Evolutionary conservation across 35 echinoderm and acorn worm genomes (phyloP), one percentile per base, ranked within the genome.

Genomic region (Antedon bifida): DNA sequence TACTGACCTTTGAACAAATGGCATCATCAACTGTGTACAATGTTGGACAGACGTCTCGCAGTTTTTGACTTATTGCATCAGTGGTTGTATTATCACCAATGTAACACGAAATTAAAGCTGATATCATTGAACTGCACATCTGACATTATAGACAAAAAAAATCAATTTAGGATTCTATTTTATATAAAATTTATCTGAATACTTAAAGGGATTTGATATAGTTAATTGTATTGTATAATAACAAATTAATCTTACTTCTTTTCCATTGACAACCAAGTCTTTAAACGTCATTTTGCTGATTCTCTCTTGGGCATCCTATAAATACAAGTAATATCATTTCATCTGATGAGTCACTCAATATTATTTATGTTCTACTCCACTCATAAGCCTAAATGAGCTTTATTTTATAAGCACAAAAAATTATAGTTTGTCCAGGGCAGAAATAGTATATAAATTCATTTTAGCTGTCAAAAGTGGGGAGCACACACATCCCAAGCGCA

Each of bases 11-110:
- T n/a, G 90, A 89, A 73, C 86, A 88, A 28, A 89, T 92, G 45
- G 93, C 93, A 92, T 96, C 93, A 36, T 96, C 90, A 36, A 19
- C 76, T 36, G 90, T 96, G 84, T 92, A 96, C 51, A 92, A 64
- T 73, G 89, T 86, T 29, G 90, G 87, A 56, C 88, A 93, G 21
- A 96, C 79, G 7, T 96, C 93, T 28, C 93, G 82, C 9, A 96
- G 90, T 34, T 89, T 83, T 19, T 35, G 73, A 77, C 93, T 96
- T 36, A 96, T 96, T 26, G 93, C 89, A 78, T 96, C 93, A 8
- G 93, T 96, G 0, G 93, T 96, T 34, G 86, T 86, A 83, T 91
- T 91, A 46, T 96, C 93, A 5, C 93, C 90, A 34, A 92, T 91
- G 79, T 96, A 96, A 29, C 78, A 86, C 32, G 91, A 91, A 83